Percentiles rank a stretch among this genome's conserved stretches.
Evolutionary conservation across 2,888 invertebrate genomes (phyloP).

Genomic region (Drosophila prolongata): DNA sequence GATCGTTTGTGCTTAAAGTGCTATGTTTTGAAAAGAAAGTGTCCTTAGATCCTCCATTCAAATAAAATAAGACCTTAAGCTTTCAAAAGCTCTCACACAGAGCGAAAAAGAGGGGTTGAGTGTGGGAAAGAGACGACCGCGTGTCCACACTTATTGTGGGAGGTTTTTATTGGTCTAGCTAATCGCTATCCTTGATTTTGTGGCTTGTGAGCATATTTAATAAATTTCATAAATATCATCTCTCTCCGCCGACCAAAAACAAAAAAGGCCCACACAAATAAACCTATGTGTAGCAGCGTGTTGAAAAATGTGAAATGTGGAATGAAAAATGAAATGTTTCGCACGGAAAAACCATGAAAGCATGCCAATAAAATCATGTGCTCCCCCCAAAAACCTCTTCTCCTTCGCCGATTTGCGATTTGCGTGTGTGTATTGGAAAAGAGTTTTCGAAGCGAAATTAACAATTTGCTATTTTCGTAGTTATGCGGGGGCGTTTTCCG

Average conservation of each 20-base stretch:
- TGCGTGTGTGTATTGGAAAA: slow-evolving; percentile 64
- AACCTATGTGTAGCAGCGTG: slow-evolving; percentile 33
- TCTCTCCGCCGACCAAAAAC: slow-evolving; percentile 14
- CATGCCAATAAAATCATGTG: slow-evolving; percentile 77
- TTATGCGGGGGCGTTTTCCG: slow-evolving; percentile 60
- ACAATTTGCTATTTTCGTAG: slow-evolving; percentile 76
- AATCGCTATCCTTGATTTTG: slow-evolving; percentile 45
- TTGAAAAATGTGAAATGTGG: slow-evolving; percentile 42
- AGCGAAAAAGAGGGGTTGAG: neutral
- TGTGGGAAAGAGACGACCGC: neutral
- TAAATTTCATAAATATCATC: slow-evolving; percentile 68
- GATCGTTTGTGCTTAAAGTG: neutral
- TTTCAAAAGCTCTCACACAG: slow-evolving; percentile 11
- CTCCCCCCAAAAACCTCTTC: slow-evolving; percentile 16
- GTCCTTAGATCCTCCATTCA: neutral
- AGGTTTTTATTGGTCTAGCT: slow-evolving; percentile 39
- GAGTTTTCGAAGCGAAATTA: slow-evolving; percentile 76
- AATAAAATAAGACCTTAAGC: neutral
- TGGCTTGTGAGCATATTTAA: slow-evolving; percentile 61
- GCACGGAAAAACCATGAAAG: slow-evolving; percentile 73
- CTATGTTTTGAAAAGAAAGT: neutral
- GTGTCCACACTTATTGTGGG: slow-evolving; percentile 32
- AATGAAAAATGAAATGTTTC: slow-evolving; percentile 59
- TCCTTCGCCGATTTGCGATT: slow-evolving; percentile 5
- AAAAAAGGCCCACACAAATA: neutral